These are phyloP conservation scores for Zootoca vivipara DNA, from an alignment of 2,113 vertebrate genomes.

Conservation along the genomic window DNA sequence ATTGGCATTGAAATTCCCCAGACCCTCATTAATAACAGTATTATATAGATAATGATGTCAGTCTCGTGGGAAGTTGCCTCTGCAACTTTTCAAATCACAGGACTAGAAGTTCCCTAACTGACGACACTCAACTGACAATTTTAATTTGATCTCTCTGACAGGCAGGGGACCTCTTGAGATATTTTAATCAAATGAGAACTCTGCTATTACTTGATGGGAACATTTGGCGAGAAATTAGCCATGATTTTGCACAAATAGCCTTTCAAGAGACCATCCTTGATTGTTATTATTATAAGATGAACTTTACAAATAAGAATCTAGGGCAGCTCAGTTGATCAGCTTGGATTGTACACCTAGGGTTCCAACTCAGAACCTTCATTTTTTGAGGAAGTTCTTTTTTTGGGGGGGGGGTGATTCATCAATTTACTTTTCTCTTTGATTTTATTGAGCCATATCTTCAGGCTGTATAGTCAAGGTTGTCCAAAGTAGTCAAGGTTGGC, in stretches of 20 bases:
- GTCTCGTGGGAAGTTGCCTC: not conserved
- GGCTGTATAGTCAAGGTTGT: too few species aligned
- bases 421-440: not conserved
- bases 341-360: constrained; percentile 5
- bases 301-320: not conserved
- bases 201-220: not conserved
- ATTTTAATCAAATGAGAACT: constrained; percentile 20
- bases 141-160: constrained; percentile 31
- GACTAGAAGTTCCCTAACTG: constrained; percentile 3
- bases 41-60: constrained; percentile 10
- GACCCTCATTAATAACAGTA: constrained; percentile 13
- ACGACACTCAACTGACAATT: constrained; percentile 21
- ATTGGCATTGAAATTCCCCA: not conserved
- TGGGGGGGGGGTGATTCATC: not conserved
- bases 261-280: not conserved
- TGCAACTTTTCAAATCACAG: constrained; percentile 21
- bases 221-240: constrained; percentile 26
- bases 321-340: constrained; percentile 11
- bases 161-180: constrained; percentile 22
- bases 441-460: not conserved
- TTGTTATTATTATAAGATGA: constrained; percentile 19
- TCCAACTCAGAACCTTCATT: not conserved
- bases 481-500: not conserved
- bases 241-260: constrained; percentile 1
- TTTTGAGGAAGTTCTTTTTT: not conserved